Base-by-base conservation (phyloP, 2,797 vertebrate genomes). In the Poecilia wingei region DNA sequence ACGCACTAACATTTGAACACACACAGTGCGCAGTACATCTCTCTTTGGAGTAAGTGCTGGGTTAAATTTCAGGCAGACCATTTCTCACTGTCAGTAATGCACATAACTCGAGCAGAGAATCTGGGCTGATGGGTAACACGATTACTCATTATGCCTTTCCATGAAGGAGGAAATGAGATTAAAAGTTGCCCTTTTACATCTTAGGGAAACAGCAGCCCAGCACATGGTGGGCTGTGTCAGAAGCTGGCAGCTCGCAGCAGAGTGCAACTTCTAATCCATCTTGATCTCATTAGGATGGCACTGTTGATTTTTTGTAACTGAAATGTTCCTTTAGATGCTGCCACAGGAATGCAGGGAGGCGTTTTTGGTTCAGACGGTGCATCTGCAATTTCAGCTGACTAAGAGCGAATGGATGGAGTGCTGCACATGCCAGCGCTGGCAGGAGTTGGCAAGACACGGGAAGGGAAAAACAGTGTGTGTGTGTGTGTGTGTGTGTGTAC, bases 11-110 rank as follows among this genome's bases (percentile, higher is more conserved):
- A 49, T 70, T 45, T 78, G 45, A 72, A 20, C 77, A 39, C 70
- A 43, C 76, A 39, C 78, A 70, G 72, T 76, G 80, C 68, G 74
- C 77, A 73, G 71, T 51, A 73, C 12, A 46, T 61, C 55, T 84
- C 89, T 76, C 82, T 82, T 84, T 71, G 72, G 87, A 73, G 82
- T 90, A 88, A 93, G 90, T 90, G 88, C 86, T 69, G 90, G 92
- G 83, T 94, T 91, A 83, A 75, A 86, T 94, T 94, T 92, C 92
- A 91, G 77, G 41, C 81, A 31, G 82, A 82, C 84, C 91, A 90
- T 94, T 92, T 89, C 89, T 92, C 90, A 90, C 86, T 89, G 91
- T 93, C 89, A 92, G 87, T 94, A 91, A 94, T 92, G 91, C 88
- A 88, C 86, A 87, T 84, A 87, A 89, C 83, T 78, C 57, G 49